A percentile compares a stretch with the other conserved stretches of the same genome.
Conservation (phyloP, 2,888 invertebrate genomes). For the Arenicola marina region DNA sequence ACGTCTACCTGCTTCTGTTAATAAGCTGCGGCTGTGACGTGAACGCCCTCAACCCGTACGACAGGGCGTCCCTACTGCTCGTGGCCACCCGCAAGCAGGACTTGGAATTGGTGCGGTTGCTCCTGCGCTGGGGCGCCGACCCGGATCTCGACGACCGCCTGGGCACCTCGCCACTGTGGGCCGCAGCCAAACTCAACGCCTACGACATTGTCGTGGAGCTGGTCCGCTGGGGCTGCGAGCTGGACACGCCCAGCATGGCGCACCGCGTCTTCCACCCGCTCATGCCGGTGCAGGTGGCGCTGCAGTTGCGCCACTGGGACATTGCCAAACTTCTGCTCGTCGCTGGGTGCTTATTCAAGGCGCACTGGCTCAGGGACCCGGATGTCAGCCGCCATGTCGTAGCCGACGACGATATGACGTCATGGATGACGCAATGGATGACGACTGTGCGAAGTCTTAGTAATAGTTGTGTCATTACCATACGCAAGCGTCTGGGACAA, state of each 20-base stretch:
- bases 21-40: constrained; percentile 12
- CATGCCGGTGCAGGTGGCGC: constrained; percentile 17
- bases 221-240: constrained; percentile 13
- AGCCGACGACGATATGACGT: background rate
- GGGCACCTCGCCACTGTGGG: constrained; percentile 24
- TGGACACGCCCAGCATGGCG: constrained; percentile 15
- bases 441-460: constrained; percentile 6
- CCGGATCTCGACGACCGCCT: constrained; percentile 15
- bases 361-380: constrained; percentile 1
- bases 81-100: constrained; percentile 8
- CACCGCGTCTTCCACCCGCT: constrained; percentile 9
- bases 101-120: constrained; percentile 7
- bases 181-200: constrained; percentile 16
- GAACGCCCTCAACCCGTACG: constrained; percentile 7
- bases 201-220: constrained; percentile 9
- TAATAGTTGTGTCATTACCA: constrained; percentile 6
- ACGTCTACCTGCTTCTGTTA: constrained; percentile 11
- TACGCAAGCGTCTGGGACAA: constrained; percentile 4
- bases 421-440: constrained; percentile 17
- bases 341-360: constrained; percentile 13
- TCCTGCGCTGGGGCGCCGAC: constrained; percentile 14
- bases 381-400: background rate
- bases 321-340: constrained; percentile 8
- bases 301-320: constrained; percentile 8
- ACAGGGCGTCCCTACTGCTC: constrained; percentile 15